Conservation (phyloP, 2,113 vertebrate genomes). For the Typhlomys cinereus region DNA sequence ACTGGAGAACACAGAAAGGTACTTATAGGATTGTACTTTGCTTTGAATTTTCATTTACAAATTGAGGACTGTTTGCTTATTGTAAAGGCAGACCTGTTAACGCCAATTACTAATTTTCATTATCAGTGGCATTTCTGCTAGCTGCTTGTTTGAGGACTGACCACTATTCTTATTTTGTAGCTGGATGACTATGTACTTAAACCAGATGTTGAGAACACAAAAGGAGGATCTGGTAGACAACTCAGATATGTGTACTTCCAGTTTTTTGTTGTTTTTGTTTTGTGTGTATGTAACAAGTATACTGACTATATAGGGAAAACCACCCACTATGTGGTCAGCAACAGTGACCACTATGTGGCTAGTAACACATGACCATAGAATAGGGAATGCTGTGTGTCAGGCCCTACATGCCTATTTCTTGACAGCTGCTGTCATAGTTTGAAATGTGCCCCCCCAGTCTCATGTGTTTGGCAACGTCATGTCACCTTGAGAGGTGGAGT, state of each 20-base stretch:
- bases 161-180: not conserved
- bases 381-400: too few relatives aligned
- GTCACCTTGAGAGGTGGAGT: too few relatives aligned
- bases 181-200: not conserved
- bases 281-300: not conserved
- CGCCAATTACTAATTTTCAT: not conserved
- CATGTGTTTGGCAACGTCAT: too few relatives aligned
- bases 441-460: too few relatives aligned
- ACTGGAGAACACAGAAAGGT: not conserved
- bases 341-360: not conserved
- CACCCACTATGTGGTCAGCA: not conserved
- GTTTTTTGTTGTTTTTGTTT: not conserved
- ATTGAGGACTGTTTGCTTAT: slow-evolving; percentile 26
- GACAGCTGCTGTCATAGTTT: too few relatives aligned
- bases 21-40: not conserved
- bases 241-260: not conserved
- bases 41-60: slow-evolving; percentile 8
- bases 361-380: not conserved
- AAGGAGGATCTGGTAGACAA: slow-evolving; percentile 7
- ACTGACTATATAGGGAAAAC: not conserved
- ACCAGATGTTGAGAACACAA: not conserved
- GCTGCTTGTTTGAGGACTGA: not conserved
- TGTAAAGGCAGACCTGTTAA: not conserved
- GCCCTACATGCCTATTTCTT: too few relatives aligned
- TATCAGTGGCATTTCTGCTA: slow-evolving; percentile 3